phyloP scores from a whole-genome alignment of 2,797 vertebrate species.

The Peromyscus attwateri region DNA sequence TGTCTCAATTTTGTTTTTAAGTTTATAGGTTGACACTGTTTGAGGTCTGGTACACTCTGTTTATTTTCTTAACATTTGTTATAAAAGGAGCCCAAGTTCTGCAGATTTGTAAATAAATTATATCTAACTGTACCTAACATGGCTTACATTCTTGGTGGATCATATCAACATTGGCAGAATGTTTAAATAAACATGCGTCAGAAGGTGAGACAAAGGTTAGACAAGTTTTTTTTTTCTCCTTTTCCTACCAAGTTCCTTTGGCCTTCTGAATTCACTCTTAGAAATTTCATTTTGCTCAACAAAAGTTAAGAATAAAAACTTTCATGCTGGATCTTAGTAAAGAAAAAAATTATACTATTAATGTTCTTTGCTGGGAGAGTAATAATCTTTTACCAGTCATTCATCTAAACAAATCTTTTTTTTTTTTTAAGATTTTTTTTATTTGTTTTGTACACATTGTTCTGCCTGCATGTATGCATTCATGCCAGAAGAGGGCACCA shows the following conservation, averaged over 20 bases:
- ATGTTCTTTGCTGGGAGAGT: slow-evolving; percentile 20
- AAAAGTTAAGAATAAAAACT: slow-evolving; percentile 60
- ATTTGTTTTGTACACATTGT: no score
- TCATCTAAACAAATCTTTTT: slow-evolving; percentile 53
- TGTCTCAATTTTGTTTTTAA: slow-evolving; percentile 64
- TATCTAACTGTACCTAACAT: slow-evolving; percentile 76
- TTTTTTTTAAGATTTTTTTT: background rate
- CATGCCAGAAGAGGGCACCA: no score
- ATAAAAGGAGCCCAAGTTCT: slow-evolving; percentile 57
- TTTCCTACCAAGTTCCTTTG: slow-evolving; percentile 58
- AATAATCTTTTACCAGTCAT: slow-evolving; percentile 46
- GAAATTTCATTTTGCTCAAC: slow-evolving; percentile 58
- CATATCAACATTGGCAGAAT: slow-evolving; percentile 75
- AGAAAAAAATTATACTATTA: background rate
- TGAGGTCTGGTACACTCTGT: slow-evolving; percentile 63
- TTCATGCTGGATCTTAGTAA: slow-evolving; percentile 12
- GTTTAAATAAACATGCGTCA: slow-evolving; percentile 80
- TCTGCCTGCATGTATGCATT: no score
- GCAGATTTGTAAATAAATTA: slow-evolving; percentile 80
- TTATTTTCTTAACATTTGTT: slow-evolving; percentile 80
- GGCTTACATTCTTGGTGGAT: slow-evolving; percentile 82
- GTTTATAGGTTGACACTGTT: slow-evolving; percentile 70
- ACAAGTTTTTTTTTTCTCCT: slow-evolving; percentile 69
- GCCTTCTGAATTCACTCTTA: slow-evolving; percentile 53
- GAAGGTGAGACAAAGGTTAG: slow-evolving; percentile 78